phyloP scores from a whole-genome alignment of 2,113 vertebrate species.

The Myodes glareolus region DNA sequence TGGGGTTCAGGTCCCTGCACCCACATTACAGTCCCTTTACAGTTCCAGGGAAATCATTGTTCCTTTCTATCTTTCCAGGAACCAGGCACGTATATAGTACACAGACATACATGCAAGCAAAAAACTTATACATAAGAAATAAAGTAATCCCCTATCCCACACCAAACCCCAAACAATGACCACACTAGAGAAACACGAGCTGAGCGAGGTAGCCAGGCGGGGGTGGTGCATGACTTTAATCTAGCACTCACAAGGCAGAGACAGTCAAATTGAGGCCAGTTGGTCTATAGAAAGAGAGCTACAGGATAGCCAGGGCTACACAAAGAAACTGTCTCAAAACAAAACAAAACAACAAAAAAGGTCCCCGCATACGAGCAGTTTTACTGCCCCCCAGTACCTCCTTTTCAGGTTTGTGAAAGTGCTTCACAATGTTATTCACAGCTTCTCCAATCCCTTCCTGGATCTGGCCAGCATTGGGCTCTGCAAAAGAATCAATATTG shows the following conservation, averaged over 20 bases:
- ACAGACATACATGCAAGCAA: not conserved
- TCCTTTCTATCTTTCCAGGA: not conserved
- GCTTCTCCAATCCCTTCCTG: constrained; percentile 98
- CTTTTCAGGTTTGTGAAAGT: constrained; percentile 99
- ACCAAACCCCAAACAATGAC: not conserved
- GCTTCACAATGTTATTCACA: constrained; percentile 97
- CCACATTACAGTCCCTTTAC: not conserved
- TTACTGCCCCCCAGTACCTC: constrained; percentile 88
- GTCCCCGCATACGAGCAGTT: not conserved
- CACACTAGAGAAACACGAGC: not conserved
- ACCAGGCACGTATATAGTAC: not conserved
- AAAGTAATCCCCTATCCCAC: not conserved
- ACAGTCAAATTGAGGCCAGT: not conserved
- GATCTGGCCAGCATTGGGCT: constrained; percentile 93
- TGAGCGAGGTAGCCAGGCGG: not conserved
- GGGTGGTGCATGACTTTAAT: not conserved
- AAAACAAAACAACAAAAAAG: not conserved
- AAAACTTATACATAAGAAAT: not conserved
- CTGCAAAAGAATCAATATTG: constrained; percentile 84
- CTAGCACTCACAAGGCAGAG: not conserved
- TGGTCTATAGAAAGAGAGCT: not conserved
- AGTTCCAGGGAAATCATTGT: not conserved
- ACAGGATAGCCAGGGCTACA: not conserved
- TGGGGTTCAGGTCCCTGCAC: not conserved
- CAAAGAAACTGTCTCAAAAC: not conserved